phyloP scores from a whole-genome alignment of 2,888 invertebrate species.

The Hypercompe scribonia region DNA sequence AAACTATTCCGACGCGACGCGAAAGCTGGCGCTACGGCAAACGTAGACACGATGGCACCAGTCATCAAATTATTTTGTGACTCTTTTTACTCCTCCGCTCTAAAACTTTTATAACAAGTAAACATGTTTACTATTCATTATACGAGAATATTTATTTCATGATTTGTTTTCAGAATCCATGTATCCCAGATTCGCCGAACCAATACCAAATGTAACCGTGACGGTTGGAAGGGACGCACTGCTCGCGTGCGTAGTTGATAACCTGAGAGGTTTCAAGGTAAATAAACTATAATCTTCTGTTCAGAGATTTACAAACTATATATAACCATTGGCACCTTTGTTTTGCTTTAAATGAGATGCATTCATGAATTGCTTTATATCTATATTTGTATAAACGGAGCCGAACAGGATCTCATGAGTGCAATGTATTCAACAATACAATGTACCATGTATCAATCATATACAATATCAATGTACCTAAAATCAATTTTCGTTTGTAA shows the following conservation, averaged over 20 bases:
- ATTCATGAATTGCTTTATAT: background rate
- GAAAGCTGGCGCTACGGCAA: constrained; percentile 49
- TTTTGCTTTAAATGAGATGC: background rate
- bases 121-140: constrained; percentile 71
- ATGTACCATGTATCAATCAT: background rate
- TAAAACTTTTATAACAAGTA: constrained; percentile 71
- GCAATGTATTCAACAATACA: background rate
- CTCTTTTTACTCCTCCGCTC: constrained; percentile 58
- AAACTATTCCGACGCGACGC: constrained; percentile 41
- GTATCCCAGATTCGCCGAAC: constrained; percentile 94
- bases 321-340: constrained; percentile 4
- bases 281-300: constrained; percentile 15
- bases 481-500: background rate
- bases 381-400: background rate
- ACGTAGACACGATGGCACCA: constrained; percentile 61
- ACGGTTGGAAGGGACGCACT: constrained; percentile 94
- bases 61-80: constrained; percentile 63
- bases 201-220: constrained; percentile 96
- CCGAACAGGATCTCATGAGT: background rate
- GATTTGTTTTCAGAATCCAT: constrained; percentile 85
- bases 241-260: constrained; percentile 95
- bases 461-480: no score
- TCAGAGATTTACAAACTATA: constrained; percentile 49
- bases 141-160: constrained; percentile 43
- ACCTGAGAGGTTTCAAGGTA: constrained; percentile 95